Base-by-base conservation (phyloP, 1,140 invertebrate genomes). In the Tetramorium parvispinum region DNA sequence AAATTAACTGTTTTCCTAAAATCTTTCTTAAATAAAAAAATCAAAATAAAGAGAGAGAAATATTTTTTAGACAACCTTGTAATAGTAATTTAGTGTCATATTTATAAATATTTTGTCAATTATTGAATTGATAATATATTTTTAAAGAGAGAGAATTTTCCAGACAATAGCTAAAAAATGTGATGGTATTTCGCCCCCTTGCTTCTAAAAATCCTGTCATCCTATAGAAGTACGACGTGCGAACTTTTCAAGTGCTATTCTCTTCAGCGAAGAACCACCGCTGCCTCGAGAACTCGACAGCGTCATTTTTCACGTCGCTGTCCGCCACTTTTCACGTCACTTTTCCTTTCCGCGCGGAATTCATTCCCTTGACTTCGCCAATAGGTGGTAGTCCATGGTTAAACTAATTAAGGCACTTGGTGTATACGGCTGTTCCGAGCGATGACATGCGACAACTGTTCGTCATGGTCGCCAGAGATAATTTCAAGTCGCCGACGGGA, bases 171-270 rank as follows among this genome's bases (percentile, higher is more conserved):
- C 5, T 40, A 46, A 82, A 82, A 78, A 59, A 73, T 82, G 46
- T 18, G 24, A 73, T 13, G n/a, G 37, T 37, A 32, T 66, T n/a
- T 18, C 37, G 21, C 1, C 10, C 6, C 21, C 21, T 81, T 46
- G 53, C 53, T 51, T 73, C n/a, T 43, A 49, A 73, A 83, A 83
- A 73, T 59, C 68, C 66, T 46, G 65, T 81, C 40, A 73, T 11
- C 53, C 46, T 82, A 81, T 81, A 71, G 16, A 82, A 43, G 21
- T 57, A 46, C 55, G 68, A 83, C 53, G 79, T 46, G 79, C 18
- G 43, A 83, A 73, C 79, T 73, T 83, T 63, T 83, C 79, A 73
- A 82, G 79, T 53, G 24, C 40, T n/a, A 83, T 83, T 83, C 40
- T 83, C 51, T 46, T 83, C 68, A 83, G 59, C 53, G 40, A 59